phyloP scores from a whole-genome alignment of 2,888 invertebrate genomes.

The Anagyrus pseudococci region DNA sequence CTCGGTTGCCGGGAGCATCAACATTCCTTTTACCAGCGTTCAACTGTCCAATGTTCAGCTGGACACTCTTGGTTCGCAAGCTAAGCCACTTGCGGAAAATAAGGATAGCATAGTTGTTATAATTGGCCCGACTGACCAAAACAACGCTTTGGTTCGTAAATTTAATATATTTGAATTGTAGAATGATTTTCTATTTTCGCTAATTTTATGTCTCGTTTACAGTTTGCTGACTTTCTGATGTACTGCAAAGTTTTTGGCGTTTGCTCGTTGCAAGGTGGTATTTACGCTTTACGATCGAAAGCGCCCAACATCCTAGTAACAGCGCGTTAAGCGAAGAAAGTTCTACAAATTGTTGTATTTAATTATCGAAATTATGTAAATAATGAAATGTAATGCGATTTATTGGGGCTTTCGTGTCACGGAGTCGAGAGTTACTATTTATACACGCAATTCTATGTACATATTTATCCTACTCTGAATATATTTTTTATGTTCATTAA shows the following conservation, averaged over 20 bases:
- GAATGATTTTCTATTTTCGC: not conserved
- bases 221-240: conserved; percentile 89
- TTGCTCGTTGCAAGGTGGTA: conserved; percentile 87
- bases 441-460: not conserved
- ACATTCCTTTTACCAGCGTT: conserved; percentile 86
- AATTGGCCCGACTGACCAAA: conserved; percentile 80
- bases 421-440: not conserved
- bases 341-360: conserved; percentile 2
- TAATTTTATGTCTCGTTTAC: conserved; percentile 44
- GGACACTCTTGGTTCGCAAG: conserved; percentile 73
- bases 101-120: conserved; percentile 76
- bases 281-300: conserved; percentile 76
- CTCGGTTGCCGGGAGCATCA: conserved; percentile 81
- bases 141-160: conserved; percentile 72
- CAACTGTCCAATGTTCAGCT: conserved; percentile 74
- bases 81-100: conserved; percentile 68
- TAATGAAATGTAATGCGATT: not conserved
- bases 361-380: not conserved
- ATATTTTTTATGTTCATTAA: conserved; percentile 20
- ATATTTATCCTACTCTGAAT: not conserved
- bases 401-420: not conserved
- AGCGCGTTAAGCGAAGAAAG: conserved; percentile 38
- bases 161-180: not conserved
- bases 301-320: conserved; percentile 67
- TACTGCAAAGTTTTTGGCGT: conserved; percentile 79